These are phyloP conservation scores for Alca torda DNA, from an alignment of 2,797 vertebrate species.

Conservation along the genomic window DNA sequence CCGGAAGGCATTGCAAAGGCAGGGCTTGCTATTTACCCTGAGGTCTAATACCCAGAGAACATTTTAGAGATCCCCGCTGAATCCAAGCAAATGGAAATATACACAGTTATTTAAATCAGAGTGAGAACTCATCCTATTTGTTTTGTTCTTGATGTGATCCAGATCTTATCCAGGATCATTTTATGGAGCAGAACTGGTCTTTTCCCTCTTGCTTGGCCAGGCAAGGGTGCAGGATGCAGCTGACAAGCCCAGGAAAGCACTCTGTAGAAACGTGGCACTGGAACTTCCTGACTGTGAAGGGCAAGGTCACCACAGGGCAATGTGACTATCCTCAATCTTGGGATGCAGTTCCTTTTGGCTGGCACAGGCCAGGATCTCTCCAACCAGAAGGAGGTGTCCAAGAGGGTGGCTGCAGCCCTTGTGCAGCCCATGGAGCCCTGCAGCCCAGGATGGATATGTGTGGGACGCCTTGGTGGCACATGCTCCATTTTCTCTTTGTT, in stretches of 20 bases:
- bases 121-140: neutral
- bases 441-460: neutral
- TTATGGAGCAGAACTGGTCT: neutral
- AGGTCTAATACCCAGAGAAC: rapidly evolving
- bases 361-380: neutral
- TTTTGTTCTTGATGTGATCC: neutral
- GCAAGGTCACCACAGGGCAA: neutral
- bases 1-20: neutral
- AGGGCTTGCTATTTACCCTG: neutral
- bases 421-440: neutral
- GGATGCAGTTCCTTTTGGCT: neutral
- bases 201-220: neutral
- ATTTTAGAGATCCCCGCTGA: neutral
- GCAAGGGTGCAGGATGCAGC: neutral
- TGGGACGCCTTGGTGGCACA: rapidly evolving
- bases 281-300: neutral
- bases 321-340: neutral
- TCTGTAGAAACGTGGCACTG: neutral
- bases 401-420: neutral
- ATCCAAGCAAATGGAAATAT: neutral
- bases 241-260: neutral
- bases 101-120: neutral
- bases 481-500: neutral
- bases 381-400: neutral
- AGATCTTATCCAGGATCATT: neutral